Evolutionary conservation across 1,140 invertebrate genomes (phyloP), one percentile per base, ranked within the genome.

Genomic region (Lepidotrigona ventralis): DNA sequence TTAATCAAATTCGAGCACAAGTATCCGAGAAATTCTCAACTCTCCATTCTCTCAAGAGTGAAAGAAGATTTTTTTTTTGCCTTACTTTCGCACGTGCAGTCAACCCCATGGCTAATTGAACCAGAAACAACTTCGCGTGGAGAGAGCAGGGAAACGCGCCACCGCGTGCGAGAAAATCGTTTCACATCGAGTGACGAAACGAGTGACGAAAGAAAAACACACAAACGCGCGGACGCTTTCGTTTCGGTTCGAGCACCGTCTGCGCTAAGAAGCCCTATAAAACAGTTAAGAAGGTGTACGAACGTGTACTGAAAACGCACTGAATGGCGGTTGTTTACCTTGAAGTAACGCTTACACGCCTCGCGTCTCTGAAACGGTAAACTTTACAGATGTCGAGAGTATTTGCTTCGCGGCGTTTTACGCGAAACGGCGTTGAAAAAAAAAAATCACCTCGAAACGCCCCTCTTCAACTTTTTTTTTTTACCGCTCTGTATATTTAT

Each of bases 251-350:
- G n/a, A 71, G 56, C 51, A 80, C 39, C 58, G 39, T n/a, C 39
- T 8, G 8, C 12, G 78, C 68, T 80, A 72, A 80, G 78, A 72
- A 80, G 78, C 78, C 78, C 39, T 80, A 72, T 80, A 80, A 80
- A 72, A 80, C 56, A 33, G 78, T 80, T 80, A 80, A 80, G 68
- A 80, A 71, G 54, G 78, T 80, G 54, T 71, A 70, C 77, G 77
- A 77, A 77, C 75, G 39, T 66, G 39, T 66, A 68, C 26, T 78
- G 54, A 63, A n/a, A 80, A 80, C 78, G 39, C 39, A 33, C 17
- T 54, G 54, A 72, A 80, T 72, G 39, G 39, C 5, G 39, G 54
- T 56, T 75, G 79, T 81, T 81, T 81, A 66, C 39, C 29, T 81
- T 68, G 46, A 81, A 81, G 79, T 72, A 75, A 81, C 79, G 68